phyloP scores from a whole-genome alignment of 2,797 vertebrate species.

The Zonotrichia albicollis region DNA sequence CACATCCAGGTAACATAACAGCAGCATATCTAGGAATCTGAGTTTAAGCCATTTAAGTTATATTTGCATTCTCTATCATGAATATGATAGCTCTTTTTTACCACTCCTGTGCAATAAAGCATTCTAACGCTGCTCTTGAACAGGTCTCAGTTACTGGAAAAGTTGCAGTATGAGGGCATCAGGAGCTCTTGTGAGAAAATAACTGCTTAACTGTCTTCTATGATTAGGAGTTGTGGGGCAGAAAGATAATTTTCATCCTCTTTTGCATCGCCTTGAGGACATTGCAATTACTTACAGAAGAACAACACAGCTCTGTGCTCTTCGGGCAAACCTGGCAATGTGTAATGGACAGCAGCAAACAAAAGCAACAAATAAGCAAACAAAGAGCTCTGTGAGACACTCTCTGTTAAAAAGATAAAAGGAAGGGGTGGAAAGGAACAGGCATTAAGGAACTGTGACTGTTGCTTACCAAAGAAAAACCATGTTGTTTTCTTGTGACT shows the following conservation, averaged over 20 bases:
- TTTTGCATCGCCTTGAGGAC: not conserved
- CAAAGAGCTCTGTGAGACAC: not conserved
- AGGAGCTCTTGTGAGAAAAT: slow-evolving; percentile 3
- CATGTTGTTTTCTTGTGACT: not conserved
- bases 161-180: not conserved
- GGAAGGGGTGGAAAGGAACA: not conserved
- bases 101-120: not conserved
- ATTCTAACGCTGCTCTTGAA: not conserved
- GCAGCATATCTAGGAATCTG: not conserved
- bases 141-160: not conserved
- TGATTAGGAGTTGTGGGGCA: not conserved
- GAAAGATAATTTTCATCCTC: not conserved
- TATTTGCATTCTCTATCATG: not conserved
- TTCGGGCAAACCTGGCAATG: not conserved
- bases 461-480: not conserved
- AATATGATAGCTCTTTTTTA: not conserved
- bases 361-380: not conserved
- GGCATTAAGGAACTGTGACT: not conserved
- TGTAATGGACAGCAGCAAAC: not conserved
- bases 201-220: not conserved
- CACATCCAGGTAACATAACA: not conserved
- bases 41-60: not conserved
- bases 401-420: not conserved
- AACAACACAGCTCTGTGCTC: not conserved
- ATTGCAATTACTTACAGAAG: not conserved